phyloP scores from a whole-genome alignment of 2,797 vertebrate genomes.

The Syngnathus rostellatus region DNA sequence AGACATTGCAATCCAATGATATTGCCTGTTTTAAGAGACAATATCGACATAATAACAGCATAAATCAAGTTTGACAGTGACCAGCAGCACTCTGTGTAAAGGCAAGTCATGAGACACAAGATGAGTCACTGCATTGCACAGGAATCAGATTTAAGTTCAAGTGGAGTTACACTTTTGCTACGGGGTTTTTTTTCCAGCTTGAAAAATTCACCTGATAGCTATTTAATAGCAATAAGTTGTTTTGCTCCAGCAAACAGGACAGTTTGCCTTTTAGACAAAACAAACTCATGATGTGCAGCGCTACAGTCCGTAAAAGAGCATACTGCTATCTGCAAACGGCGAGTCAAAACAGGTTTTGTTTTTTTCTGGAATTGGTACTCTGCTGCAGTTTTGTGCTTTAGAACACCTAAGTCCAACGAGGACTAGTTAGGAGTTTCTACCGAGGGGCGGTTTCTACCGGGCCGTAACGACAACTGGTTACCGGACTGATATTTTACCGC shows the following conservation, averaged over 20 bases:
- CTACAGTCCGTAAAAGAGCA: neutral
- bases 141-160: slow-evolving; percentile 1
- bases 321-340: neutral
- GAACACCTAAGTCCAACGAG: neutral
- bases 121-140: slow-evolving; percentile 1
- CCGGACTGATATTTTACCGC: neutral
- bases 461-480: neutral
- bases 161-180: neutral
- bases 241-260: neutral
- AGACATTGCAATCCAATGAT: neutral
- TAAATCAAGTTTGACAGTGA: neutral
- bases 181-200: slow-evolving; percentile 3
- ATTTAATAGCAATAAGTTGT: slow-evolving; percentile 3
- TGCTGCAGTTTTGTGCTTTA: neutral
- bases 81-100: neutral
- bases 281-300: neutral
- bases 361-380: neutral
- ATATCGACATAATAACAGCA: neutral
- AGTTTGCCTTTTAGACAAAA: neutral
- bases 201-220: slow-evolving; percentile 1
- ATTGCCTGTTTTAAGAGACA: neutral
- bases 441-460: neutral
- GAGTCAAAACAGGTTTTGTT: neutral
- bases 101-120: neutral
- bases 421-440: neutral